A percentile compares a stretch with the other conserved stretches of the same genome.
Evolutionary conservation across 2,113 vertebrate species (phyloP).

Genomic region (pig (Sus scrofa)): DNA sequence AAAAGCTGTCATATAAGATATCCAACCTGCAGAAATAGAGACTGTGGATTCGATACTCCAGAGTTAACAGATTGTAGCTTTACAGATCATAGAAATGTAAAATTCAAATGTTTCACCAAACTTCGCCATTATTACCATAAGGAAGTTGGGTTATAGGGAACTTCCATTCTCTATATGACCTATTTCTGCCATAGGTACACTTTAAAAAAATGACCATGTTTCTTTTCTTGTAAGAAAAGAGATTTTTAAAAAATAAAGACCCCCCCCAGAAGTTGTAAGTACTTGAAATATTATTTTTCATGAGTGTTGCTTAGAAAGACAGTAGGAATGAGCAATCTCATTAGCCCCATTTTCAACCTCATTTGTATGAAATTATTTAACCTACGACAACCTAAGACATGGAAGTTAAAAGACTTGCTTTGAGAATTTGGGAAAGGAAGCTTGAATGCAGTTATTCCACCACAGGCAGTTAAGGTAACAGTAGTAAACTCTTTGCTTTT

Average conservation of each 20-base stretch:
- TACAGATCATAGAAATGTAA: not conserved
- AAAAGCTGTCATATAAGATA: not conserved
- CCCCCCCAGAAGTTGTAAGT: no score
- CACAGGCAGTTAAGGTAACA: not conserved
- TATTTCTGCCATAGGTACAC: not conserved
- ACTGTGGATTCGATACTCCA: not conserved
- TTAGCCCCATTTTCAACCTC: not conserved
- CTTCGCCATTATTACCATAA: not conserved
- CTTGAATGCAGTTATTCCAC: not conserved
- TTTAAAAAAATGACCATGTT: not conserved
- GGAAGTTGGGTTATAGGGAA: not conserved
- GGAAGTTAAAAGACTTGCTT: not conserved
- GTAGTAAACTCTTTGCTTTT: not conserved
- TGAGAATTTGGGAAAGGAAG: not conserved
- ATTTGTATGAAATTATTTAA: constrained; percentile 25
- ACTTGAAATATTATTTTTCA: constrained; percentile 12
- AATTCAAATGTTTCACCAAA: not conserved
- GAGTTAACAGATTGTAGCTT: not conserved
- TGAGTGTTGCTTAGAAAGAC: not conserved
- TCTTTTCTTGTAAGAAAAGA: constrained; percentile 1
- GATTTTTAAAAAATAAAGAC: not conserved
- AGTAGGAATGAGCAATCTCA: constrained; percentile 12
- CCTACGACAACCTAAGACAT: not conserved
- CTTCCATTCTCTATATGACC: not conserved
- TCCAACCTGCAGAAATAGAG: not conserved